Conservation (phyloP, 2,888 invertebrate species). For the Ctena decussata region DNA sequence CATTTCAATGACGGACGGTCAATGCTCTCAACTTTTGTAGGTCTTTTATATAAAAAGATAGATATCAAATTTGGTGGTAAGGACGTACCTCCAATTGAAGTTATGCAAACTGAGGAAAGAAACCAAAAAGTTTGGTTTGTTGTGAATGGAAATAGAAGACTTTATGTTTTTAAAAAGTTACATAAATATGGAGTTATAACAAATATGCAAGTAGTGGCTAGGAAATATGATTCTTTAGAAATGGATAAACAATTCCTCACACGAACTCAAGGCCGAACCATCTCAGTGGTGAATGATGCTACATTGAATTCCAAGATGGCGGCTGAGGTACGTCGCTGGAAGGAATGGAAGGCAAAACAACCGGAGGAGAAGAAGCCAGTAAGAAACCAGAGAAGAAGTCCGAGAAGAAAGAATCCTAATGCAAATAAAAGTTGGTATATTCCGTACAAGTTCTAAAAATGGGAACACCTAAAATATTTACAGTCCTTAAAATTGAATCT, state of each 20-base stretch:
- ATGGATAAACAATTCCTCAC: constrained; percentile 68
- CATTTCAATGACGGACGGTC: constrained; percentile 61
- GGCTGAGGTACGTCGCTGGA: constrained; percentile 52
- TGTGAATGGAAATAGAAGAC: constrained; percentile 66
- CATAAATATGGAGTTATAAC: constrained; percentile 58
- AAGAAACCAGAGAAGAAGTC: background rate
- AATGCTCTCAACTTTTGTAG: constrained; percentile 57
- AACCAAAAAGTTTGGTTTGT: constrained; percentile 52
- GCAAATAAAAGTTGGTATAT: background rate
- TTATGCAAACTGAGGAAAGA: constrained; percentile 56
- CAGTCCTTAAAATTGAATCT: background rate
- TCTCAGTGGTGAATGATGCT: constrained; percentile 59
- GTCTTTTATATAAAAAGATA: constrained; percentile 46
- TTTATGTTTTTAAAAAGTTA: constrained; percentile 53
- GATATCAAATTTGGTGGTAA: constrained; percentile 57
- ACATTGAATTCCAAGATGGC: constrained; percentile 44
- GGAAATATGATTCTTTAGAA: constrained; percentile 63
- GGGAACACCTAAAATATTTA: too few species aligned
- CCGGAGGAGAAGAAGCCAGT: constrained; percentile 12
- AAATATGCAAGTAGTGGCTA: constrained; percentile 62
- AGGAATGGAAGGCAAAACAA: constrained; percentile 61
- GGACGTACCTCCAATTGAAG: constrained; percentile 61
- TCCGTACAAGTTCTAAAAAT: too few species aligned
- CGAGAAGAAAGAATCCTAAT: background rate
- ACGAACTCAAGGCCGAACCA: constrained; percentile 52